Evolutionary conservation across 2,797 vertebrate genomes (phyloP).

Genomic region (Oreonectes daqikongensis): DNA sequence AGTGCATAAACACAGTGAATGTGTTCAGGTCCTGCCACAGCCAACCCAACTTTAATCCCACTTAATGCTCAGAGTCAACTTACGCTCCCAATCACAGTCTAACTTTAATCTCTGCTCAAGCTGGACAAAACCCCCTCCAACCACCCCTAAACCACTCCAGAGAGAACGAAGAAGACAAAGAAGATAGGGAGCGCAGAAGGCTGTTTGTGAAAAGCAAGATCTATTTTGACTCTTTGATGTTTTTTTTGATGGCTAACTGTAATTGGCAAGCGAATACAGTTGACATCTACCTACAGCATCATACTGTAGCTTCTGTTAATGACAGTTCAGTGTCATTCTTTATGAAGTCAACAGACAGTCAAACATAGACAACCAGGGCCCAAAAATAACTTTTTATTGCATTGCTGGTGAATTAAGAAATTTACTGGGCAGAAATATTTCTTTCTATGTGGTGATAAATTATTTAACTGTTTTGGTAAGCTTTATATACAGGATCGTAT

Average conservation of each 20-base stretch:
- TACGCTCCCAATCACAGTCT: slow-evolving; percentile 99
- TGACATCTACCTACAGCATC: neutral
- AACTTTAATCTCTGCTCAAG: slow-evolving; percentile 98
- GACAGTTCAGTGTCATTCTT: neutral
- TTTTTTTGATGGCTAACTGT: neutral
- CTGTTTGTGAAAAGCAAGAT: neutral
- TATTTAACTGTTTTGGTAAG: neutral
- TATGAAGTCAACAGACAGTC: neutral
- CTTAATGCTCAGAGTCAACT: slow-evolving; percentile 99
- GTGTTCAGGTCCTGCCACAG: slow-evolving; percentile 90
- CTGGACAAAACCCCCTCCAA: slow-evolving; percentile 75
- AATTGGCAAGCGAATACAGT: neutral
- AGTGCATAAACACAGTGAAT: slow-evolving; percentile 95
- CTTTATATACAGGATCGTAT: neutral
- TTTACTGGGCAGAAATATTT: neutral
- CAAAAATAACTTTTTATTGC: neutral
- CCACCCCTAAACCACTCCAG: slow-evolving; percentile 66
- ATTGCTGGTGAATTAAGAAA: neutral
- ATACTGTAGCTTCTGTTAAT: neutral
- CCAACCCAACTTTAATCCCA: slow-evolving; percentile 99
- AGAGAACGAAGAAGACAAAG: slow-evolving; percentile 69
- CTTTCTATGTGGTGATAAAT: neutral
- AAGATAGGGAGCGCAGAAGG: slow-evolving; percentile 41
- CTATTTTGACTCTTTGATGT: neutral
- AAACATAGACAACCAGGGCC: too few relatives aligned